phyloP scores from a whole-genome alignment of 2,797 vertebrate genomes.

The Pachyuromys duprasi region DNA sequence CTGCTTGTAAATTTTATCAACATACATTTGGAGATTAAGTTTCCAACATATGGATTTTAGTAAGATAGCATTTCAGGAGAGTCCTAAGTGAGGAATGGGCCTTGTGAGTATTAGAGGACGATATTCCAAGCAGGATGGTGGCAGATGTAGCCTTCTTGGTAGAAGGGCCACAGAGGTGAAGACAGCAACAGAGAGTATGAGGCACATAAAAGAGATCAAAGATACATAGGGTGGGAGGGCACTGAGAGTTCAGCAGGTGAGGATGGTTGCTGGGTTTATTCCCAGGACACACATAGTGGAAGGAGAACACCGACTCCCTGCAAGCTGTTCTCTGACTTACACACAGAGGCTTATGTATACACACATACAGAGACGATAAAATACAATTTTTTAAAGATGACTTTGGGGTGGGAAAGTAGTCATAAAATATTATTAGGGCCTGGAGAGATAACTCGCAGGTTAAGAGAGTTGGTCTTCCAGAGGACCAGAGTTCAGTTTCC shows the following conservation, averaged over 20 bases:
- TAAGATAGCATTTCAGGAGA: constrained; percentile 6
- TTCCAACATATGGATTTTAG: neutral
- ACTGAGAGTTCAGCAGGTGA: neutral
- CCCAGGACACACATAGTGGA: neutral
- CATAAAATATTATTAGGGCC: neutral
- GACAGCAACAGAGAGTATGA: neutral
- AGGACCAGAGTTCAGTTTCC: neutral
- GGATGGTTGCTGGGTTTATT: neutral
- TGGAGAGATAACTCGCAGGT: neutral
- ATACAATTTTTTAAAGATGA: neutral
- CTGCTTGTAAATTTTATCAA: neutral
- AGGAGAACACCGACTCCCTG: neutral
- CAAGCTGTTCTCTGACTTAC: neutral
- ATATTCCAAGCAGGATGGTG: neutral
- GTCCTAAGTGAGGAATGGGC: neutral
- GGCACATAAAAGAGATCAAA: neutral
- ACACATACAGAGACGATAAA: neutral
- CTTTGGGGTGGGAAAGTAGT: neutral
- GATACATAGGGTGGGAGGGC: neutral
- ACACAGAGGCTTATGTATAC: neutral
- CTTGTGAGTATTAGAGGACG: neutral
- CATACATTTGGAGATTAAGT: neutral
- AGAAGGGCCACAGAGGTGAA: neutral
- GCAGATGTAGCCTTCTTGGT: neutral
- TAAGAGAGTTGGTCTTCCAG: neutral